A percentile compares a stretch with the other conserved stretches of the same genome.
Evolutionary conservation across 2,888 invertebrate species (phyloP).

Genomic region (Drosophila rubida): DNA sequence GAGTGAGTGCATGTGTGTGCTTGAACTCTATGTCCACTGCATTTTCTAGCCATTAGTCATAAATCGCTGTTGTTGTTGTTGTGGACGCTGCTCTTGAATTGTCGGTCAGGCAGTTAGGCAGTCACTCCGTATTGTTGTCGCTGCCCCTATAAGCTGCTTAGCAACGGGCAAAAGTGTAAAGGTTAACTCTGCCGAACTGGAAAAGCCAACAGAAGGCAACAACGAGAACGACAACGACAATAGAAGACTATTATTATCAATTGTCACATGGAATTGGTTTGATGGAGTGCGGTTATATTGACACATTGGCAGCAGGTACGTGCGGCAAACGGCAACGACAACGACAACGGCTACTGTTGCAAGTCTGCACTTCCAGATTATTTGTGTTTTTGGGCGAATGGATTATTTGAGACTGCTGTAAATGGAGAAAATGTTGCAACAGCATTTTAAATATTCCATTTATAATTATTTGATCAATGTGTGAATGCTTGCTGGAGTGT

Average conservation of each 20-base stretch:
- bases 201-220: slow-evolving; percentile 40
- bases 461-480: neutral
- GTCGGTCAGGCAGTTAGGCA: slow-evolving; percentile 15
- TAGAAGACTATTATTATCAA: slow-evolving; percentile 39
- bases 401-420: neutral
- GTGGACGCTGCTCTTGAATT: slow-evolving; percentile 39
- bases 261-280: slow-evolving; percentile 39
- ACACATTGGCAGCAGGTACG: slow-evolving; percentile 24
- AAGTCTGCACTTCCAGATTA: neutral
- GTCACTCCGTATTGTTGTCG: slow-evolving; percentile 19
- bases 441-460: neutral
- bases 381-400: neutral
- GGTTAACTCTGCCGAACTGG: slow-evolving; percentile 46
- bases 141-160: slow-evolving; percentile 56
- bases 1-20: slow-evolving; percentile 12
- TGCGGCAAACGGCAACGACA: neutral
- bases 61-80: slow-evolving; percentile 16
- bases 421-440: neutral
- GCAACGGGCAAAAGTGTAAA: slow-evolving; percentile 45
- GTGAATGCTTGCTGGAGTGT: neutral
- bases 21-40: slow-evolving; percentile 37
- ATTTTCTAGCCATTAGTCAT: slow-evolving; percentile 66
- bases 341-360: neutral
- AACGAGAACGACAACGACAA: neutral
- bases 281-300: slow-evolving; percentile 31